A percentile compares a stretch with the other conserved stretches of the same genome.
Evolutionary conservation across 2,113 vertebrate species (phyloP).

Genomic region (Chaetorhynchus papuensis): DNA sequence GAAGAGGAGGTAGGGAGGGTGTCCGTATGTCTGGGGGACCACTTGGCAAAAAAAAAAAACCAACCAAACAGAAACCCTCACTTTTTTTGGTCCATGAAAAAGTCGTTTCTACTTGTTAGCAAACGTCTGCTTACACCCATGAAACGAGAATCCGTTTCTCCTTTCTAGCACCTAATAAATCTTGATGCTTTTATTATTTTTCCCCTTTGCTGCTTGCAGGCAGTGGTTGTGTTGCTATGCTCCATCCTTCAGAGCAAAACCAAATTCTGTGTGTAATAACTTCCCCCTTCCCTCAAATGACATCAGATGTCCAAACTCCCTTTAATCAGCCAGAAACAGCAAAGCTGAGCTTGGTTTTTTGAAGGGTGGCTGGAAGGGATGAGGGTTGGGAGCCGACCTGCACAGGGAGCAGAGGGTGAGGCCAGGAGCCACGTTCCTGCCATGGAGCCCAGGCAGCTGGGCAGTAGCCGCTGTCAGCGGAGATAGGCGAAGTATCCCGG

Average conservation of each 20-base stretch:
- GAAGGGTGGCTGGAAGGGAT: neutral
- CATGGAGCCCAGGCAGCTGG: neutral
- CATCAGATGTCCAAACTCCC: neutral
- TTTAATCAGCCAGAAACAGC: neutral
- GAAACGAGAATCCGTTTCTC: neutral
- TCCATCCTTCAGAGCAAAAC: constrained; percentile 3
- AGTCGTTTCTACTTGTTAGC: constrained; percentile 5
- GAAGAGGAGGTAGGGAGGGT: neutral
- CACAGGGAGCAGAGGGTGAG: neutral
- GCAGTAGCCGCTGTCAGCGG: neutral
- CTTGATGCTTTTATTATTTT: constrained; percentile 21
- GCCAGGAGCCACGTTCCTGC: constrained; percentile 14
- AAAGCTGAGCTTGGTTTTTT: neutral
- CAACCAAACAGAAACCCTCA: neutral
- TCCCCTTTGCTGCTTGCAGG: neutral
- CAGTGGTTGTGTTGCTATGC: neutral
- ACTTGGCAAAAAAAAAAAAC: neutral
- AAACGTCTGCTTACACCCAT: neutral
- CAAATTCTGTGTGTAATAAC: neutral
- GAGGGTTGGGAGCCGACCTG: neutral
- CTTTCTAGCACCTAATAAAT: constrained; percentile 52
- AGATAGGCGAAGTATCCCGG: neutral
- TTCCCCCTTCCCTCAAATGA: neutral
- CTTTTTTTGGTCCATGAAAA: neutral
- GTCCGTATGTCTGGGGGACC: rapidly evolving